Evolutionary conservation across 2,113 vertebrate species (phyloP), one percentile per base, ranked within the genome.

Genomic region (Lota lota): DNA sequence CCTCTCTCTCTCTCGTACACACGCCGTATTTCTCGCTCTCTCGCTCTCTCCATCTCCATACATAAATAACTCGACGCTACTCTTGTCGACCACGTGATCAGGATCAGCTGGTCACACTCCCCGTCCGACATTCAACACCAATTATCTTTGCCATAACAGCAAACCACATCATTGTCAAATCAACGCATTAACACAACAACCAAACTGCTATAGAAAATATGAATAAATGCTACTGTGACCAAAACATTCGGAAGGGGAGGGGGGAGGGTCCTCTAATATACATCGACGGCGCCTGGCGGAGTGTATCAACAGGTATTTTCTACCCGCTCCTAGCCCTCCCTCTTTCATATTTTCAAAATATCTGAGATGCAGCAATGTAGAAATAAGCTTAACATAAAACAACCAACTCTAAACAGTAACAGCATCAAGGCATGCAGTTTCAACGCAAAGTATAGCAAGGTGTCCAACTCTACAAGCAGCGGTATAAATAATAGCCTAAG

Each of bases 261-360:
- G 69, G 51, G 67, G 69, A 76, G 72, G 74, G 59, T 75, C 72
- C 47, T 61, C 17, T 72, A 70, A 67, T 53, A 69, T 68, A 53
- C 12, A 53, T 53, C 28, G 28, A 53, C 17, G 51, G 12, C 12
- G 51, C 12, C 12, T 11, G 51, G 81, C 70, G 81, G 36, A 72
- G 61, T 64, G 72, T 6, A 68, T 82, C 86, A 88, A 88, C 86
- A 88, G 82, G 88, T 89, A 75, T 71, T 75, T 78, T 84, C 73
- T 69, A 72, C 82, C 85, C 85, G 80, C 28, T 74, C 73, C 28
- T 33, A 78, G 69, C 72, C 70, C 79, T 83, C 79, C 79, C 22
- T 28, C 3, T 61, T 62, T 16, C 14, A 79, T 66, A 78, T 73
- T 71, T 68, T 57, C 61, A 72, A 73, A 72, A 76, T 62, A 68